Conservation (phyloP, 2,888 invertebrate species). For the Drosophila nr. medialis region DNA sequence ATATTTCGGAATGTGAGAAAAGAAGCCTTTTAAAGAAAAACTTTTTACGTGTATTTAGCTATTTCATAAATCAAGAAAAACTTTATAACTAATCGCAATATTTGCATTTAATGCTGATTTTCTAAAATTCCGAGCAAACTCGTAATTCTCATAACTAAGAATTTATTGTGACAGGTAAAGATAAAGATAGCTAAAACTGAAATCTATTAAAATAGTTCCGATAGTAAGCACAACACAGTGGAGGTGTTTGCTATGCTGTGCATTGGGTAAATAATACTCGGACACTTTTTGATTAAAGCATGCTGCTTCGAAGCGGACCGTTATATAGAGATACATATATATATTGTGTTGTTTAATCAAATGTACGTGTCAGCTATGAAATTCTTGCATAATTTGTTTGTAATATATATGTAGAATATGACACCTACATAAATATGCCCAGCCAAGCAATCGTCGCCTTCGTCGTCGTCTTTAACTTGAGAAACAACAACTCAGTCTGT, state of each 20-base stretch:
- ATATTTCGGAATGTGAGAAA: not conserved
- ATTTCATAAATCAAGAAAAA: not conserved
- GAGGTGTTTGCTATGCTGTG: not conserved
- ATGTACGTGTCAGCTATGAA: not conserved
- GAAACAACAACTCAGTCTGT: conserved; percentile 51
- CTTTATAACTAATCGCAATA: not conserved
- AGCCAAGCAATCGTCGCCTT: conserved; percentile 7
- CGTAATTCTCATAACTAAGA: not conserved
- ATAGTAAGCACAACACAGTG: not conserved
- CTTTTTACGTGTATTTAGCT: not conserved
- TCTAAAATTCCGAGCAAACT: not conserved
- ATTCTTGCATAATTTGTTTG: not conserved
- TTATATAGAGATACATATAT: not conserved
- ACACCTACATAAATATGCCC: conserved; percentile 31
- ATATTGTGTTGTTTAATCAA: not conserved
- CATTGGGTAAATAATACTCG: not conserved
- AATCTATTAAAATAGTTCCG: not conserved
- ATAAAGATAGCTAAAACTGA: not conserved
- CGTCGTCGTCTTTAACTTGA: conserved; percentile 39
- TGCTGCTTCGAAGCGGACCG: not conserved
- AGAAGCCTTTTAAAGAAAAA: not conserved
- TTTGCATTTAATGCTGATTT: not conserved
- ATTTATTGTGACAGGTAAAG: not conserved
- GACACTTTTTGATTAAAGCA: not conserved
- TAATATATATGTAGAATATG: conserved; percentile 24